Evolutionary conservation across 2,797 vertebrate species (phyloP).

Genomic region (Artibeus lituratus): DNA sequence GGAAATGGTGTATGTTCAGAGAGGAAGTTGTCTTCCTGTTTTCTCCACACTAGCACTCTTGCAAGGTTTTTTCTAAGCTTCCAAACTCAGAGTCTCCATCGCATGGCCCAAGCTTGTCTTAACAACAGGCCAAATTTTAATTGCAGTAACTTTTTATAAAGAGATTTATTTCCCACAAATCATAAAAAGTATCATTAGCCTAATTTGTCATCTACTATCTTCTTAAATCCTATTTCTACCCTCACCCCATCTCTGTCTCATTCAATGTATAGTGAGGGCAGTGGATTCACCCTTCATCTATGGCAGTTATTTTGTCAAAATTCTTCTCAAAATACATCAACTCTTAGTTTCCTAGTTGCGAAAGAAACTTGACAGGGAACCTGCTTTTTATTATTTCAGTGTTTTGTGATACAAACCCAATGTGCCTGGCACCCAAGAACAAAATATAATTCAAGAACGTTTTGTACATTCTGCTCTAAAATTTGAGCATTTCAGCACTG

Average conservation of each 20-base stretch:
- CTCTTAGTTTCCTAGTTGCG: slow-evolving; percentile 55
- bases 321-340: slow-evolving; percentile 60
- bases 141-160: slow-evolving; percentile 64
- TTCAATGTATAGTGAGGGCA: slow-evolving; percentile 49
- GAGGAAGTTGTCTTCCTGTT: slow-evolving; percentile 97
- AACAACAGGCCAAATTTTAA: slow-evolving; percentile 87
- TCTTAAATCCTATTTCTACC: not conserved
- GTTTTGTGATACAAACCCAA: slow-evolving; percentile 63
- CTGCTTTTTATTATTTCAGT: slow-evolving; percentile 66
- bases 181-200: slow-evolving; percentile 70
- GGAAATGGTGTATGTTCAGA: slow-evolving; percentile 90
- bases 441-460: slow-evolving; percentile 56
- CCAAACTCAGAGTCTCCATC: slow-evolving; percentile 84
- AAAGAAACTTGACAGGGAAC: slow-evolving; percentile 60
- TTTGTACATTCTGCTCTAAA: slow-evolving; percentile 55
- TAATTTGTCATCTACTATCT: slow-evolving; percentile 48
- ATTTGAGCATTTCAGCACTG: not conserved
- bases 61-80: slow-evolving; percentile 86
- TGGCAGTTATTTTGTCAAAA: slow-evolving; percentile 53
- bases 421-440: slow-evolving; percentile 56
- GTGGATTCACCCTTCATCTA: not conserved
- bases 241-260: not conserved
- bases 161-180: slow-evolving; percentile 77
- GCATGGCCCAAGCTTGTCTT: slow-evolving; percentile 82
- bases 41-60: slow-evolving; percentile 88